These are phyloP conservation scores for Lithobates sylvaticus DNA, from an alignment of 2,797 vertebrate species.

Conservation along the genomic window DNA sequence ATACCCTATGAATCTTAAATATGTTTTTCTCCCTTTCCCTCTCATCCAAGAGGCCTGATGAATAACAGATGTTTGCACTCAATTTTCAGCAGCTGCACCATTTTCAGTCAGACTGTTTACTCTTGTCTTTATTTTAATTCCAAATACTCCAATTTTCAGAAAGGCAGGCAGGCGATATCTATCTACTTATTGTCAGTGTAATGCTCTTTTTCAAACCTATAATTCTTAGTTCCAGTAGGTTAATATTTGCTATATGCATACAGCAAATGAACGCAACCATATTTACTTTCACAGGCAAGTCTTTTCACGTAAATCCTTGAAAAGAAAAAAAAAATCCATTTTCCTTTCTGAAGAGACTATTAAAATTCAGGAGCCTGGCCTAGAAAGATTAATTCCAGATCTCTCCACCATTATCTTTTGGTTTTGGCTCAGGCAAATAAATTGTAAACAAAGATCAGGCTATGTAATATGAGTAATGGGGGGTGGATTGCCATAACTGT, in stretches of 20 bases:
- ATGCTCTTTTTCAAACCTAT: conserved; percentile 60
- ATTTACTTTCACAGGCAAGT: conserved; percentile 63
- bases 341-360: conserved; percentile 57
- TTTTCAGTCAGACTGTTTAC: conserved; percentile 67
- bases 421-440: conserved; percentile 61
- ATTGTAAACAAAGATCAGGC: conserved; percentile 63
- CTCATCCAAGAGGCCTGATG: conserved; percentile 64
- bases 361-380: conserved; percentile 53
- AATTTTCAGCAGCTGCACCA: conserved; percentile 68
- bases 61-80: conserved; percentile 71
- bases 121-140: conserved; percentile 68
- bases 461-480: conserved; percentile 35
- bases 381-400: conserved; percentile 60
- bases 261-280: conserved; percentile 40
- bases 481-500: conserved; percentile 19
- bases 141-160: conserved; percentile 67
- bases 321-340: conserved; percentile 63
- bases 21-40: conserved; percentile 59
- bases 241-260: conserved; percentile 65
- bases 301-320: conserved; percentile 62
- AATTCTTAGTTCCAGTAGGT: conserved; percentile 58
- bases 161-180: conserved; percentile 68
- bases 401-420: conserved; percentile 62
- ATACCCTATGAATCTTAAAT: conserved; percentile 62
- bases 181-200: conserved; percentile 65